phyloP scores from a whole-genome alignment of 2,113 vertebrate species.

The Alosa alosa region DNA sequence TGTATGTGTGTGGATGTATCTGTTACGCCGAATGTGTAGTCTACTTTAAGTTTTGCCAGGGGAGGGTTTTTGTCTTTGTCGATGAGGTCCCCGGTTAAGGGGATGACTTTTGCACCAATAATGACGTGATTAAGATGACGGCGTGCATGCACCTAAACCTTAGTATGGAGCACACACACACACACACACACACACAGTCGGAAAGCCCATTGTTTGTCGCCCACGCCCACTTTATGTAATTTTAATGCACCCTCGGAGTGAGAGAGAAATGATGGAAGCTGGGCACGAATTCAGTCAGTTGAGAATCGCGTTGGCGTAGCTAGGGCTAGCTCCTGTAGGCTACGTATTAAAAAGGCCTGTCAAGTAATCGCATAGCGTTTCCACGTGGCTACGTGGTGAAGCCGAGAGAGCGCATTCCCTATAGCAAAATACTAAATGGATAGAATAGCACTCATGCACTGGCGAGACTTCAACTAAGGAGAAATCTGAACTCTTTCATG shows the following conservation, averaged over 20 bases:
- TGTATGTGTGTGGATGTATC: not conserved
- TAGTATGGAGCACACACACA: not conserved
- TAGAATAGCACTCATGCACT: too few relatives aligned
- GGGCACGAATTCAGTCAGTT: not conserved
- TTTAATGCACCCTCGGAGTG: not conserved
- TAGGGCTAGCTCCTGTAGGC: not conserved
- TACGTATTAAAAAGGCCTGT: not conserved
- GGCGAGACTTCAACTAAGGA: not conserved
- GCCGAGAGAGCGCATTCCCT: not conserved
- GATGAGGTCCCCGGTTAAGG: not conserved
- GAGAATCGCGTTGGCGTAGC: not conserved
- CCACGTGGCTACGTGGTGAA: not conserved
- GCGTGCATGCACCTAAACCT: not conserved
- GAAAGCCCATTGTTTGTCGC: conserved; percentile 2
- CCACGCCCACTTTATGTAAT: not conserved
- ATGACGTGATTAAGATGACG: not conserved
- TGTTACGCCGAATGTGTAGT: not conserved
- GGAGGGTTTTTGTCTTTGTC: not conserved
- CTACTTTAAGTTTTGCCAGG: not conserved
- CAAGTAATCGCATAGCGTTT: not conserved
- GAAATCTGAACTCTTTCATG: not conserved
- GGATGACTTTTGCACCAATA: not conserved
- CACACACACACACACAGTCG: not conserved
- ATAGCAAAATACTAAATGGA: too few relatives aligned
- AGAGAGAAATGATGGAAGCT: not conserved